Evolutionary conservation across 2,888 invertebrate species (phyloP), one percentile per base, ranked within the genome.

Genomic region (Oxytorus armatus): DNA sequence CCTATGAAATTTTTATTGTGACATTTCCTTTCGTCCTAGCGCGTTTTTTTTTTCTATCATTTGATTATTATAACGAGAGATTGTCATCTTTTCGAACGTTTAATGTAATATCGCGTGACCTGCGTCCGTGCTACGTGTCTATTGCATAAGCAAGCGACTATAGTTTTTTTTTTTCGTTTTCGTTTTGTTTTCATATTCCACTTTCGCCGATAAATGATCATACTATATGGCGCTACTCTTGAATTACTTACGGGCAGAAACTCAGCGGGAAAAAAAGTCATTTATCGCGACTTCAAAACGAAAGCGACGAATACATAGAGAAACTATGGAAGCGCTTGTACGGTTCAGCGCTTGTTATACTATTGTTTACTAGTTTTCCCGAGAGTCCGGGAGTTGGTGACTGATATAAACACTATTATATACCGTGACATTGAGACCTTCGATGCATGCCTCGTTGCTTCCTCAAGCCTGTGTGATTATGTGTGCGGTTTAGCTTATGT

Each of bases 401-500:
- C 25, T 10, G 11, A 25, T 16, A 8, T 33, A 14, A n/a, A 36
- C 51, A 23, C 3, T 18, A 63, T 53, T 59, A 23, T 59, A 72
- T n/a, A n/a, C n/a, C 77, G 66, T 73, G 68, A 78, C 73, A 78
- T 73, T 78, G 78, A 73, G 78, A 44, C 66, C 72, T 77, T 47
- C 29, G 59, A 49, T 61, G 61, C 65, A 74, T 14, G 65, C 74
- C 47, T 65, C 74, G 74, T 11, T 74, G 55, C 65, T 57, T 11
- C 65, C 66, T 14, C 14, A 18, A 11, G 44, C 55, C 49, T 18
- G 44, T 66, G 14, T 10, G 57, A n/a, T 29, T 61, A 39, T 47
- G 63, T 63, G 18, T 49, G 39, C n/a, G n/a, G n/a, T n/a, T 18
- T 42, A 25, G 33, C 21, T 8, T 23, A 36, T 59, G 14, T 14